Conservation (phyloP, 2,113 vertebrate genomes). For the Edolisoma coerulescens region DNA sequence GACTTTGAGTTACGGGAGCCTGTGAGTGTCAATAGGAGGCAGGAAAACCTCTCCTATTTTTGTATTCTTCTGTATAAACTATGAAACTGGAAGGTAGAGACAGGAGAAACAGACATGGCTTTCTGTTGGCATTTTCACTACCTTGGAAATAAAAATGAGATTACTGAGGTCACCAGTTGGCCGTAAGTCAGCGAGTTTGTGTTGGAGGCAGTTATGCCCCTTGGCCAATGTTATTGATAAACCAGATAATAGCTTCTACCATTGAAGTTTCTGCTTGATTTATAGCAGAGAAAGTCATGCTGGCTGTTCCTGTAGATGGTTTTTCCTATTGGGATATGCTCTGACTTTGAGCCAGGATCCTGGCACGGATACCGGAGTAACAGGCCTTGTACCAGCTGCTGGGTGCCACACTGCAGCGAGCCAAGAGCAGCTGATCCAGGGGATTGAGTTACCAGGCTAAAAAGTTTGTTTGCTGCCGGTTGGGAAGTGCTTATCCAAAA, state of each 20-base stretch:
- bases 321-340: not conserved
- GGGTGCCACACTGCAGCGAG: not conserved
- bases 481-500: not conserved
- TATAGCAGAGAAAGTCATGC: not conserved
- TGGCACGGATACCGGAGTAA: not conserved
- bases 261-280: not conserved
- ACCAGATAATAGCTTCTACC: not conserved
- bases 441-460: not conserved
- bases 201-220: not conserved
- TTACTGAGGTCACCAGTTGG: not conserved
- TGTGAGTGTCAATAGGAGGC: not conserved
- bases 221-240: not conserved
- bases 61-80: not conserved
- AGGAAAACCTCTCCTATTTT: not conserved
- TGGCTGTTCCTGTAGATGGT: not conserved
- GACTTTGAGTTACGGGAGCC: not conserved
- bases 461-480: not conserved
- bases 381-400: not conserved
- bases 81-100: not conserved
- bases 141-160: not conserved
- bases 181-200: not conserved
- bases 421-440: not conserved
- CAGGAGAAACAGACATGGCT: not conserved
- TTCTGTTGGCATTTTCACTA: not conserved
- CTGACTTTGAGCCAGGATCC: not conserved